A percentile compares a stretch with the other conserved stretches of the same genome.
Conservation (phyloP, 2,113 vertebrate genomes). For the Vimba vimba region DNA sequence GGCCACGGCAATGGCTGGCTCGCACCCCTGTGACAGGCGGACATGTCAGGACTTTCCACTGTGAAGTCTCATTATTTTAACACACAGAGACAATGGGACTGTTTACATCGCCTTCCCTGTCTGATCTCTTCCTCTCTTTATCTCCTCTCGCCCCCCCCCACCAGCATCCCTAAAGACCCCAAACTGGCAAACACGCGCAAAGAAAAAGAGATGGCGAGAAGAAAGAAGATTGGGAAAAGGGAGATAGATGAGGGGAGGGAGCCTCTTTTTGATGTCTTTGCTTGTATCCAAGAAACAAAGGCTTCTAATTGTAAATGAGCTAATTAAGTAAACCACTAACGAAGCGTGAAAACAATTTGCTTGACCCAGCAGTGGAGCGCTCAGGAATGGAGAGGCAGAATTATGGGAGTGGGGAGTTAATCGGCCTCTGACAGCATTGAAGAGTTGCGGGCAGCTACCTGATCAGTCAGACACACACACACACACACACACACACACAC, state of each 20-base stretch:
- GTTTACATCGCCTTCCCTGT: slow-evolving; percentile 63
- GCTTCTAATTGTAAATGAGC: slow-evolving; percentile 88
- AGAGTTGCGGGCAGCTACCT: slow-evolving; percentile 74
- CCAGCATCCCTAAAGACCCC: slow-evolving; percentile 56
- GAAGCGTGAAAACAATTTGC: slow-evolving; percentile 89
- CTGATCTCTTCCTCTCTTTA: slow-evolving; percentile 61
- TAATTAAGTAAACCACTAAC: slow-evolving; percentile 89
- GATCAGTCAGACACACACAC: slow-evolving; percentile 42
- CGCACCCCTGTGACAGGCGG: slow-evolving; percentile 55
- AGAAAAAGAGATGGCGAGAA: slow-evolving; percentile 51
- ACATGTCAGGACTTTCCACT: slow-evolving; percentile 59
- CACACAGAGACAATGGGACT: slow-evolving; percentile 66
- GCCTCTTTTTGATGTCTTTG: slow-evolving; percentile 84
- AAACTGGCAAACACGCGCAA: slow-evolving; percentile 60
- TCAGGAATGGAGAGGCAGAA: slow-evolving; percentile 32
- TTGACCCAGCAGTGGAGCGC: slow-evolving; percentile 73
- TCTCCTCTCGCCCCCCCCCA: slow-evolving; percentile 48
- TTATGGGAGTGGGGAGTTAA: slow-evolving; percentile 73
- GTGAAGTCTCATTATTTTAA: slow-evolving; percentile 71
- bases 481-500: slow-evolving; percentile 32
- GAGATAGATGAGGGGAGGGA: slow-evolving; percentile 47
- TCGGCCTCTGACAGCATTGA: slow-evolving; percentile 79
- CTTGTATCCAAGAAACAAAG: slow-evolving; percentile 84
- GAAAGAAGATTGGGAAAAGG: slow-evolving; percentile 54
- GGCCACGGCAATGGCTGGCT: slow-evolving; percentile 44